phyloP scores from a whole-genome alignment of 1,140 invertebrate genomes.

The Homalodisca vitripennis region DNA sequence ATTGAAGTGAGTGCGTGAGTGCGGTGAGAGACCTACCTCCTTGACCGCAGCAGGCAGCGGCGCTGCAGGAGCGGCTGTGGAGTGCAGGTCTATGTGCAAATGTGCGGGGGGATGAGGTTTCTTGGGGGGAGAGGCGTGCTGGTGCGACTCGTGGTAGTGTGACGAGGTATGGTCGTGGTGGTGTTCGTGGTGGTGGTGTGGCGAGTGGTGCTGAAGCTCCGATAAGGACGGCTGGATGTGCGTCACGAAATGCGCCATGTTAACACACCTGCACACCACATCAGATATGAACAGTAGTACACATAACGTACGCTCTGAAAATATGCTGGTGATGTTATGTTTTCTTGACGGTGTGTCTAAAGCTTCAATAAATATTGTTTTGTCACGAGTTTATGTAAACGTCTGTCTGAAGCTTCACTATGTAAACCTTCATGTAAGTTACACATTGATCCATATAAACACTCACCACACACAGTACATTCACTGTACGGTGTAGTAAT shows the following conservation, averaged over 20 bases:
- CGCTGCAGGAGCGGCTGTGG: constrained; percentile 1
- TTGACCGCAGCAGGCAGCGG: constrained; percentile 5
- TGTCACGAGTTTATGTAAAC: no score
- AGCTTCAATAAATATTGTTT: no score
- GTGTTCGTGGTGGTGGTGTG: constrained; percentile 17
- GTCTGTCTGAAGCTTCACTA: no score
- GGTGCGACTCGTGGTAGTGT: constrained; percentile 30
- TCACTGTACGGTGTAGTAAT: no score
- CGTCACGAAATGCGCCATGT: constrained; percentile 44
- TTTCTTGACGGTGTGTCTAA: no score
- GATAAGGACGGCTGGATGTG: constrained; percentile 43
- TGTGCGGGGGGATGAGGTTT: constrained; percentile 30
- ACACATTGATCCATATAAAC: no score
- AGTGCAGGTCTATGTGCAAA: constrained; percentile 2
- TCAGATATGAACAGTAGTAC: background rate
- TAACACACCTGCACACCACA: constrained; percentile 18
- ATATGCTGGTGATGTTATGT: no score
- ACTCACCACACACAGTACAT: no score
- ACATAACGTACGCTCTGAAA: no score
- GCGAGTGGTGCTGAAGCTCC: constrained; percentile 40
- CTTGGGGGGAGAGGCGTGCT: constrained; percentile 30
- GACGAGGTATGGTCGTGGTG: constrained; percentile 3
- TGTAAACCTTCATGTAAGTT: no score
- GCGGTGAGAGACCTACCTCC: background rate
- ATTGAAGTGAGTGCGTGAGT: no score